Conservation (phyloP, 2,113 vertebrate genomes). For the Aplodontia rufa region DNA sequence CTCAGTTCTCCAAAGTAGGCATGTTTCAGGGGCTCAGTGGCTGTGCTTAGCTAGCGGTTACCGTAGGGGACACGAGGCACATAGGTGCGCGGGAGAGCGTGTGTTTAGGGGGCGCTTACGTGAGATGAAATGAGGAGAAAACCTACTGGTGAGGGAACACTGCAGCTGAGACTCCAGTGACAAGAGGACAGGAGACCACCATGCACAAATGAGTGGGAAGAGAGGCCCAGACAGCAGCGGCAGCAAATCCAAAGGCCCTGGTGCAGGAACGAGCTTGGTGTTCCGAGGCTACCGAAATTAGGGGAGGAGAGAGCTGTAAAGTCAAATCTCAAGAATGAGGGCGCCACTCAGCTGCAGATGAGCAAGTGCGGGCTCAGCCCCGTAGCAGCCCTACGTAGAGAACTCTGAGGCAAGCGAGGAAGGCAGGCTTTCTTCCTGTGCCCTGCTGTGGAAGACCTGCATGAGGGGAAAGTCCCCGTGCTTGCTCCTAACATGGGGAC, state of each 20-base stretch:
- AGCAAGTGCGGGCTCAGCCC: not conserved
- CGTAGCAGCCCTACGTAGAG: not conserved
- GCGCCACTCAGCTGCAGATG: not conserved
- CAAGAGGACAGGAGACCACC: not conserved
- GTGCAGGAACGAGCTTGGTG: not conserved
- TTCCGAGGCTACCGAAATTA: too few relatives aligned
- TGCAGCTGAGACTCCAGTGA: not conserved
- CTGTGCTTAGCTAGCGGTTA: too few relatives aligned
- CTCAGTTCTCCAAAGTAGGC: not conserved
- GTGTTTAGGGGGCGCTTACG: not conserved
- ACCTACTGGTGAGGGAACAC: not conserved
- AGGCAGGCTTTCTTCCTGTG: not conserved
- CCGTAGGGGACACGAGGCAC: not conserved
- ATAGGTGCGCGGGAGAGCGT: fast-evolving
- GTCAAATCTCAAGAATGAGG: not conserved
- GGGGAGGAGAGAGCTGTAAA: not conserved
- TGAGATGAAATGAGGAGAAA: not conserved
- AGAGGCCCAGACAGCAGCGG: not conserved
- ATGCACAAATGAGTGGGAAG: not conserved
- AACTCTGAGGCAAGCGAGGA: not conserved
- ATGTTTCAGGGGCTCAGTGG: not conserved
- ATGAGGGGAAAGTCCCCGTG: not conserved
- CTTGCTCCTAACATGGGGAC: too few relatives aligned
- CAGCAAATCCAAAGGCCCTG: too few relatives aligned
- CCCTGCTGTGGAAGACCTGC: not conserved